These are phyloP conservation scores for Styela clava DNA, from an alignment of 23 tunicate species.

Conservation along the genomic window DNA sequence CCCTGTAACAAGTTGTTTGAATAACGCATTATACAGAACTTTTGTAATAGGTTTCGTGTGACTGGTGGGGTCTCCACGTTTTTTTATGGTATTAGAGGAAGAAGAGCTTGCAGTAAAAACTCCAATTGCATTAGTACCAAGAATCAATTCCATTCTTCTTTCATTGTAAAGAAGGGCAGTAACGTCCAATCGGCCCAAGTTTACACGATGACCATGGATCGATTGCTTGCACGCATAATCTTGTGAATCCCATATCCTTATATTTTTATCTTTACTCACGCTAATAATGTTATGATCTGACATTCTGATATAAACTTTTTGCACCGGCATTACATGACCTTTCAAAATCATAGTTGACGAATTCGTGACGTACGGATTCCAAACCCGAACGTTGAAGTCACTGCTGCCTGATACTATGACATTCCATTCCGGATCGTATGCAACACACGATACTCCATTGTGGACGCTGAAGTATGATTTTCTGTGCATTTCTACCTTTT, in stretches of 20 bases:
- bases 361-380: slow-evolving; percentile 56
- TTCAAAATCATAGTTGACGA: slow-evolving; percentile 34
- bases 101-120: slow-evolving; percentile 8
- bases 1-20: slow-evolving; percentile 38
- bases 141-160: neutral
- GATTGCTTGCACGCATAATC: slow-evolving; percentile 27
- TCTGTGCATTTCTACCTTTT: slow-evolving; percentile 23
- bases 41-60: slow-evolving; percentile 23
- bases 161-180: neutral
- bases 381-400: slow-evolving; percentile 43
- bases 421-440: slow-evolving; percentile 75
- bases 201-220: slow-evolving; percentile 1
- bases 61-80: slow-evolving; percentile 10
- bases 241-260: slow-evolving; percentile 15
- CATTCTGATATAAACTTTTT: slow-evolving; percentile 25
- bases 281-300: slow-evolving; percentile 62
- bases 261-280: slow-evolving; percentile 22
- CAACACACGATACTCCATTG: slow-evolving; percentile 37
- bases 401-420: slow-evolving; percentile 46
- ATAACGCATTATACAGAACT: slow-evolving; percentile 18
- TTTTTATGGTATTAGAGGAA: neutral
- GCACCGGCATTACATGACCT: slow-evolving; percentile 50
- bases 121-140: slow-evolving; percentile 4
- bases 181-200: slow-evolving; percentile 5
- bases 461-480: slow-evolving; percentile 29